Conservation (phyloP, 2,113 vertebrate genomes). For the Eurystomus gularis region DNA sequence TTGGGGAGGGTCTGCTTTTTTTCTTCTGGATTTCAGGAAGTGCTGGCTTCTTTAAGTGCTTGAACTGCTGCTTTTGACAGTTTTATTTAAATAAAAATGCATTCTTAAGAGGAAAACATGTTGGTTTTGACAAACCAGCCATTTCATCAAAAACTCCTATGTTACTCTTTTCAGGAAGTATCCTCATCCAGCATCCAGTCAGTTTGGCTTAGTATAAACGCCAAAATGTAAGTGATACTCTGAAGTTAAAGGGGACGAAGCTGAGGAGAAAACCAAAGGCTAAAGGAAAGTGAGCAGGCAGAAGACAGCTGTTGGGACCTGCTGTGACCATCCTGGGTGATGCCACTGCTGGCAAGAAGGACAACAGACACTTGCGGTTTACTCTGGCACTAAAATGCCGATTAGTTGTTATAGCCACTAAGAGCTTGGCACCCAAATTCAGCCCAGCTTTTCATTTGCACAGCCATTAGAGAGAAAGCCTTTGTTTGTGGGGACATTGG, state of each 20-base stretch:
- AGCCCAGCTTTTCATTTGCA: neutral
- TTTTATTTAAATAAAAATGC: neutral
- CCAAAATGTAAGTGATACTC: neutral
- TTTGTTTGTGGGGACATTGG: accelerated
- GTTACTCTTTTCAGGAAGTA: neutral
- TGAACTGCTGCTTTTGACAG: neutral
- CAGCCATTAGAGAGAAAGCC: neutral
- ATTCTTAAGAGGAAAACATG: neutral
- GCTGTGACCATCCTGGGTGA: neutral
- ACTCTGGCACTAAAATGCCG: neutral
- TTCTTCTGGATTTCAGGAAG: neutral
- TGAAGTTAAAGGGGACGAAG: neutral
- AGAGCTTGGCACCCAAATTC: neutral
- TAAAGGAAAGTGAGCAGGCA: neutral
- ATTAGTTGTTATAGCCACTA: neutral
- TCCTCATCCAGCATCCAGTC: neutral
- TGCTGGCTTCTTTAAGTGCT: neutral
- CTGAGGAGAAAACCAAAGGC: neutral
- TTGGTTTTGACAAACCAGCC: neutral
- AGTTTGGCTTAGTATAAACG: neutral
- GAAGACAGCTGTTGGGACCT: neutral
- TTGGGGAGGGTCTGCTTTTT: neutral
- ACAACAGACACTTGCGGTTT: neutral
- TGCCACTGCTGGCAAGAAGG: accelerated
- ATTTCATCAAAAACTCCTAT: neutral